These are phyloP conservation scores for Ceriagrion tenellum DNA, from an alignment of 2,888 invertebrate species.

Conservation along the genomic window DNA sequence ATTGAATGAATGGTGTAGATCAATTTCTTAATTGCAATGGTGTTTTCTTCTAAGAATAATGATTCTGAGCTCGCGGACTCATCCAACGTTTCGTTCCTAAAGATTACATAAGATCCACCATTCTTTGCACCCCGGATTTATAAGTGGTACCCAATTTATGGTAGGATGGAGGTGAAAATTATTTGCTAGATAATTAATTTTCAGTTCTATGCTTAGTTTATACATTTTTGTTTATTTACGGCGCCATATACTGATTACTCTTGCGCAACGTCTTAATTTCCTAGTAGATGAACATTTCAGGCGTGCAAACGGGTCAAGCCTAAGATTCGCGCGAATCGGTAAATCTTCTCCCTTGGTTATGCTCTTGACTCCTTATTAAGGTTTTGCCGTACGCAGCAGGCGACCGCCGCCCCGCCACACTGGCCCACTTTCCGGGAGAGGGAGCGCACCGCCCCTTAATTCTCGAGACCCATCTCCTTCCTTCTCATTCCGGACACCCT, in stretches of 20 bases:
- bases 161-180: no score
- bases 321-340: neutral
- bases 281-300: neutral
- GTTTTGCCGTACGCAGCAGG: neutral
- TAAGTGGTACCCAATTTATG: no score
- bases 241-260: neutral
- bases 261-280: neutral
- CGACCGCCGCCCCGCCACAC: neutral
- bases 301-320: neutral
- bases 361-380: neutral
- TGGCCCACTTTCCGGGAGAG: conserved; percentile 4
- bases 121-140: no score
- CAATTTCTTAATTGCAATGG: no score
- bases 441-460: neutral
- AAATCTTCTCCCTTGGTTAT: neutral
- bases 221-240: no score
- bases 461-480: neutral
- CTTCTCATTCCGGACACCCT: neutral
- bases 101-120: no score
- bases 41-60: no score
- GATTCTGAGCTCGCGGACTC: no score
- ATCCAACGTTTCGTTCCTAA: no score
- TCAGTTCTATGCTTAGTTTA: no score
- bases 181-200: no score
- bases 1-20: no score